Conservation (phyloP, 2,888 invertebrate genomes). For the Fragum whitleyi region DNA sequence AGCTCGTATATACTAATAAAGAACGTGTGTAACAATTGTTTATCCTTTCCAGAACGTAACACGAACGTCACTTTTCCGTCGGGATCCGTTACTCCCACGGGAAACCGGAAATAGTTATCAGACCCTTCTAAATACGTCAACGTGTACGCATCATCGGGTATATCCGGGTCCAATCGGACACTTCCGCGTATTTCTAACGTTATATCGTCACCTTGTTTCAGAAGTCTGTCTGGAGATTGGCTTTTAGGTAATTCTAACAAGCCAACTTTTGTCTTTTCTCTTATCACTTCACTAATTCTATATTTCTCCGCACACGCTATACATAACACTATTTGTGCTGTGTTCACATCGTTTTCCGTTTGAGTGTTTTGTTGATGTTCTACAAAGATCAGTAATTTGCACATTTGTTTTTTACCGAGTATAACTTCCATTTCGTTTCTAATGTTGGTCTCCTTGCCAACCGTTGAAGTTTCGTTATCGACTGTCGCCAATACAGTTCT, state of each 20-base stretch:
- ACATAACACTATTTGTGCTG: constrained; percentile 55
- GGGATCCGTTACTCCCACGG: constrained; percentile 44
- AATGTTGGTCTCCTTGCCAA: constrained; percentile 43
- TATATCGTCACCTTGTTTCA: constrained; percentile 63
- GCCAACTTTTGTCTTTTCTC: constrained; percentile 60
- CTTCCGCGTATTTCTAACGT: constrained; percentile 59
- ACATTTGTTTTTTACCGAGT: constrained; percentile 61
- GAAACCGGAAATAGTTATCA: constrained; percentile 63
- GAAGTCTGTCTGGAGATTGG: constrained; percentile 62
- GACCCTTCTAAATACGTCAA: constrained; percentile 64
- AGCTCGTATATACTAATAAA: constrained; percentile 54
- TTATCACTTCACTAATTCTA: constrained; percentile 51
- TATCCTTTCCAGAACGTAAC: constrained; percentile 55
- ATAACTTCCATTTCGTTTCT: constrained; percentile 63
- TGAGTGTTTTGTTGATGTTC: constrained; percentile 51
- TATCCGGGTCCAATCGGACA: constrained; percentile 57
- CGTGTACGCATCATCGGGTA: constrained; percentile 60
- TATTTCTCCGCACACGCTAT: constrained; percentile 61
- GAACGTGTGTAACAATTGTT: constrained; percentile 60
- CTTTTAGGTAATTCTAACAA: constrained; percentile 63
- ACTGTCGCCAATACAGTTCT: constrained; percentile 64
- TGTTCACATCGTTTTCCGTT: constrained; percentile 24
- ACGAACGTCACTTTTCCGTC: constrained; percentile 60
- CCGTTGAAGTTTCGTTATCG: constrained; percentile 46
- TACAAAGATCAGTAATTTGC: constrained; percentile 61